Percentiles rank a stretch among this genome's conserved stretches.
Evolutionary conservation across 53 echinoderm and acorn worm species (phyloP).

Genomic region (Hippasteria phrygiana): DNA sequence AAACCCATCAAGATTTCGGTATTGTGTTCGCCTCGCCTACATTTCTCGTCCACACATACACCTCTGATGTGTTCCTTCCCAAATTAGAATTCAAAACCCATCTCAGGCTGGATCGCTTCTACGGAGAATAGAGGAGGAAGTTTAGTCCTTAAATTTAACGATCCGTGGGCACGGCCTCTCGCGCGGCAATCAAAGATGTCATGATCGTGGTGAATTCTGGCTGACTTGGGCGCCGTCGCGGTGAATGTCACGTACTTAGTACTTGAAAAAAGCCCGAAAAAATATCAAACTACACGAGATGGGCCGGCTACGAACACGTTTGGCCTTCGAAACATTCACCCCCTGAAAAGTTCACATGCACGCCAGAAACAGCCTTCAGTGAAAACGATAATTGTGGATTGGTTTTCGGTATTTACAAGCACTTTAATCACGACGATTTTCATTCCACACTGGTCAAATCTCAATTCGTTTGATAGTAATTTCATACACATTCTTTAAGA

Average conservation of each 20-base stretch:
- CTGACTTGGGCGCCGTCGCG: slow-evolving; percentile 3
- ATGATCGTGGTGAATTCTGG: slow-evolving; percentile 24
- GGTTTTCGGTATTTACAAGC: background rate
- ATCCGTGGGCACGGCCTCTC: slow-evolving; percentile 22
- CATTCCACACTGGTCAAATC: too few relatives aligned
- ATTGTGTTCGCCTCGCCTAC: background rate
- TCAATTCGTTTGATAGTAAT: too few relatives aligned
- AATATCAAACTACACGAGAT: slow-evolving; percentile 5
- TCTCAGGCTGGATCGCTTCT: background rate
- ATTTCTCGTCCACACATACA: background rate
- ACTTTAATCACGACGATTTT: too few relatives aligned
- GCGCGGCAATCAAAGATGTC: slow-evolving; percentile 27
- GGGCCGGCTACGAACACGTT: background rate
- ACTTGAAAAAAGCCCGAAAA: slow-evolving; percentile 6
- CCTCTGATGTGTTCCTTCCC: background rate
- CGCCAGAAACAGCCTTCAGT: background rate
- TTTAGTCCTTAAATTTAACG: background rate
- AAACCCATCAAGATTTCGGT: background rate
- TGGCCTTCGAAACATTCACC: slow-evolving; percentile 28
- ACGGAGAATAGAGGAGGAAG: background rate
- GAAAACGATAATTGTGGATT: background rate
- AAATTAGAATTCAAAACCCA: slow-evolving; percentile 11
- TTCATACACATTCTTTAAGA: too few relatives aligned
- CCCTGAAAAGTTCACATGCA: slow-evolving; percentile 6
- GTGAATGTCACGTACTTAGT: slow-evolving; percentile 40